Percentiles rank a stretch among this genome's conserved stretches.
Conservation (phyloP, 2,797 vertebrate genomes). For the Tragopan temminckii region DNA sequence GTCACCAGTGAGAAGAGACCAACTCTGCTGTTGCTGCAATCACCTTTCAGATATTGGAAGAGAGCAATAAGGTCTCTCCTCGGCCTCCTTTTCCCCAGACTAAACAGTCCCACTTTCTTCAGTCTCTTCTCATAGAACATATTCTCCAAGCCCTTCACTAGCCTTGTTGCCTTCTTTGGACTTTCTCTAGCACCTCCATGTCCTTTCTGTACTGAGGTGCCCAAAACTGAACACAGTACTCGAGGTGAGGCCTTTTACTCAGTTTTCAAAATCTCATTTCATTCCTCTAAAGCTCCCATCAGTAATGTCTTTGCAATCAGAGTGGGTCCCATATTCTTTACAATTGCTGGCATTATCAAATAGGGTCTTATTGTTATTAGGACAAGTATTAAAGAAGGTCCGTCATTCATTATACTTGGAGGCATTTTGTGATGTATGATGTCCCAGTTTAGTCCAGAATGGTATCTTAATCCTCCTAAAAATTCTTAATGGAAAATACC, state of each 20-base stretch:
- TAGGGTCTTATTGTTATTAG: neutral
- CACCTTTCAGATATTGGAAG: too few species aligned
- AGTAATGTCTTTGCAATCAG: neutral
- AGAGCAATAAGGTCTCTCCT: too few species aligned
- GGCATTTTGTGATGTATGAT: neutral
- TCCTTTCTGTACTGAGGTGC: too few species aligned
- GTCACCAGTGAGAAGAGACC: too few species aligned
- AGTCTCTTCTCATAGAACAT: too few species aligned
- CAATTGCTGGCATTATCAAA: neutral
- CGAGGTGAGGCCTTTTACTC: neutral
- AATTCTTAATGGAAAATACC: neutral
- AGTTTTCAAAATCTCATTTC: conserved; percentile 11
- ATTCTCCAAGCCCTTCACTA: too few species aligned
- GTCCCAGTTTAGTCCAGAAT: neutral
- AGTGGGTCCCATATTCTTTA: neutral
- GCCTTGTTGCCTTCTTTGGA: too few species aligned
- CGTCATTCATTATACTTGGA: neutral
- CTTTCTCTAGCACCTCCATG: too few species aligned
- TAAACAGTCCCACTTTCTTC: too few species aligned
- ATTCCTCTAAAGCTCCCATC: neutral
- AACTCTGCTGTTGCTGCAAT: too few species aligned
- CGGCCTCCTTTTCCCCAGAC: too few species aligned
- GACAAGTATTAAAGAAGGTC: neutral
- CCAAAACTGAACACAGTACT: too few species aligned
- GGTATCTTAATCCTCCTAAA: neutral